Evolutionary conservation across 2,888 invertebrate genomes (phyloP).

Genomic region (Xiphydria camelus): DNA sequence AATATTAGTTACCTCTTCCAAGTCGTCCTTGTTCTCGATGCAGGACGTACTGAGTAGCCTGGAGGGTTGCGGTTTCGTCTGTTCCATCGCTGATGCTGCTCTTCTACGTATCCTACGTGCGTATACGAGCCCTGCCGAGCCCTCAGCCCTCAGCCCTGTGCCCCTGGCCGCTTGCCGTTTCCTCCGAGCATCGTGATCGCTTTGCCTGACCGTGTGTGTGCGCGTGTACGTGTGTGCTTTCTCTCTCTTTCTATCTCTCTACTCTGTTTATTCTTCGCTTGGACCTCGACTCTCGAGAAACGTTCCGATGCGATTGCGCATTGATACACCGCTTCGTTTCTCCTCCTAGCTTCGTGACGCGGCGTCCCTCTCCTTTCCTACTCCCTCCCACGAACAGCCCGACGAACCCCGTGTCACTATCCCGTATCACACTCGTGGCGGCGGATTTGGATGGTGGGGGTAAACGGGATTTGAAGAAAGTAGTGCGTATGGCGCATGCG

Average conservation of each 20-base stretch:
- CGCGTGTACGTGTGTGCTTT: constrained; percentile 24
- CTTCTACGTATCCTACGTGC: constrained; percentile 31
- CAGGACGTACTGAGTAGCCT: constrained; percentile 81
- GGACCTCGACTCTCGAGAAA: constrained; percentile 46
- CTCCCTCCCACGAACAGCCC: constrained; percentile 9
- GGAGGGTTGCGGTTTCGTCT: constrained; percentile 60
- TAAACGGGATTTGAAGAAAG: constrained; percentile 28
- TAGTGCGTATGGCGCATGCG: constrained; percentile 35
- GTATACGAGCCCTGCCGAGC: constrained; percentile 46
- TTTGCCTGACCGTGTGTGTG: too few species aligned
- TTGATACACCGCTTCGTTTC: constrained; percentile 44
- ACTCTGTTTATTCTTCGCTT: constrained; percentile 50
- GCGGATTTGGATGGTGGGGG: constrained; percentile 19
- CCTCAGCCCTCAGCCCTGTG: constrained; percentile 54
- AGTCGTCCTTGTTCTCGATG: constrained; percentile 87
- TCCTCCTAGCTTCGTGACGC: constrained; percentile 43
- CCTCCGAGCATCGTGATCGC: constrained; percentile 52
- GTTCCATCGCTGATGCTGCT: constrained; percentile 53
- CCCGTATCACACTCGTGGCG: constrained; percentile 28
- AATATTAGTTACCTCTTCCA: constrained; percentile 77
- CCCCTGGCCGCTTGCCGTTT: constrained; percentile 53
- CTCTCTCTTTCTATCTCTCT: constrained; percentile 33
- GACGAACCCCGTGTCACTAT: constrained; percentile 33
- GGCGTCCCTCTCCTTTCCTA: constrained; percentile 19
- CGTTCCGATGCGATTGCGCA: constrained; percentile 55